Base-by-base conservation (phyloP, 2,888 invertebrate species). In the Trissolcus japonicus region DNA sequence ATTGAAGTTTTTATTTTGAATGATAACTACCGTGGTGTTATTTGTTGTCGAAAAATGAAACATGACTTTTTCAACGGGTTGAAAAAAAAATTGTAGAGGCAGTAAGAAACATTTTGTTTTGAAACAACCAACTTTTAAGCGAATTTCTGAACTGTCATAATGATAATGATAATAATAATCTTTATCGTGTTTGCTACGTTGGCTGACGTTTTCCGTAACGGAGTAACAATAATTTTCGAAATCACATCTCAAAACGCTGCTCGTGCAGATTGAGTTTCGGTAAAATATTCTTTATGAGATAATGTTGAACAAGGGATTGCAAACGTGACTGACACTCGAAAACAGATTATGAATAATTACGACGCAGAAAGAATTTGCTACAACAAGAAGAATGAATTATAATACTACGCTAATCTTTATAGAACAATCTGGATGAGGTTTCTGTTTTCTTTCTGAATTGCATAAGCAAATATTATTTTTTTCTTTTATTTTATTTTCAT, bases 241-340 rank as follows among this genome's bases (percentile, higher is more conserved):
- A 46, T 46, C n/a, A 16, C 4, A 43, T 46, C 14, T 46, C 16
- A 46, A 16, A 7, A 46, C 1, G 14, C 1, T 46, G 1, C 9
- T 14, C 16, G 46, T 46, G 14, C 6, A 16, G 16, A 46, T 6
- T 46, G 46, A 46, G 16, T 11, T 43, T 25, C 43, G 11, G 43
- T 11, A 13, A 43, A 46, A 46, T 35, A 46, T 14, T 46, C 3
- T 46, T 46, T 11, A 46, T 46, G 6, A 14, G 46, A 6, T 14
- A 9, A 4, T 67, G 74, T 62, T 67, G 48, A 62, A 62, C 53
- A 67, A 29, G 57, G 60, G 46, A 56, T 62, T 55, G 35, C 56
- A 65, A 50, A 74, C 67, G 74, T 67, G 74, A 67, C 74, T 74
- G 67, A 74, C 62, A 62, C 67, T 67, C 66, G 51, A 61, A 73